A percentile compares a stretch with the other conserved stretches of the same genome.
phyloP scores from a whole-genome alignment of 2,888 invertebrate species.

The Clostera curtula region DNA sequence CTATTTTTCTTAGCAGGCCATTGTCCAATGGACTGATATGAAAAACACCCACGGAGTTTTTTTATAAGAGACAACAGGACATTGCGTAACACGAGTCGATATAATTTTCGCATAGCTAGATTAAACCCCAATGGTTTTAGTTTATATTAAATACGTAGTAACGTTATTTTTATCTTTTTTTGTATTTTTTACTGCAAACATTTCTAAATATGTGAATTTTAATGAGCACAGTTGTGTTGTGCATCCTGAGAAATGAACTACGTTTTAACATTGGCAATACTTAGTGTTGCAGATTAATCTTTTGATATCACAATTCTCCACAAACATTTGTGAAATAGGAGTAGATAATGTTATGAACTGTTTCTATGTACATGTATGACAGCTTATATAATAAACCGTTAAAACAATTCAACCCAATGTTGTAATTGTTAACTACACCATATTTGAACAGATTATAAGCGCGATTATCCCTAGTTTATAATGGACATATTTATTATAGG shows the following conservation, averaged over 20 bases:
- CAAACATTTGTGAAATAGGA: too few species aligned
- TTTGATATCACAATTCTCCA: too few species aligned
- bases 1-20: conserved; percentile 28
- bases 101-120: conserved; percentile 50
- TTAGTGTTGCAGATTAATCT: too few species aligned
- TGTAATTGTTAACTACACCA: too few species aligned
- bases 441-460: too few species aligned
- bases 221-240: conserved; percentile 13
- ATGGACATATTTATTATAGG: too few species aligned
- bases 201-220: conserved; percentile 23
- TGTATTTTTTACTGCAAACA: conserved; percentile 35
- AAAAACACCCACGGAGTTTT: conserved; percentile 44
- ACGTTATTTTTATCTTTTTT: conserved; percentile 49
- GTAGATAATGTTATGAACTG: too few species aligned
- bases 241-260: conserved; percentile 50
- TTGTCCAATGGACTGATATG: conserved; percentile 20
- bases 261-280: conserved; percentile 25
- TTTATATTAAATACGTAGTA: conserved; percentile 48
- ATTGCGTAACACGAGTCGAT: conserved; percentile 48
- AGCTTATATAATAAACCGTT: conserved; percentile 8
- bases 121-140: conserved; percentile 40
- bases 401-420: too few species aligned
- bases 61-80: conserved; percentile 49
- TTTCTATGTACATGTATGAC: conserved; percentile 9
- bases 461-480: too few species aligned